These are phyloP conservation scores for Tapera naevia DNA, from an alignment of 2,797 vertebrate species.

Conservation along the genomic window DNA sequence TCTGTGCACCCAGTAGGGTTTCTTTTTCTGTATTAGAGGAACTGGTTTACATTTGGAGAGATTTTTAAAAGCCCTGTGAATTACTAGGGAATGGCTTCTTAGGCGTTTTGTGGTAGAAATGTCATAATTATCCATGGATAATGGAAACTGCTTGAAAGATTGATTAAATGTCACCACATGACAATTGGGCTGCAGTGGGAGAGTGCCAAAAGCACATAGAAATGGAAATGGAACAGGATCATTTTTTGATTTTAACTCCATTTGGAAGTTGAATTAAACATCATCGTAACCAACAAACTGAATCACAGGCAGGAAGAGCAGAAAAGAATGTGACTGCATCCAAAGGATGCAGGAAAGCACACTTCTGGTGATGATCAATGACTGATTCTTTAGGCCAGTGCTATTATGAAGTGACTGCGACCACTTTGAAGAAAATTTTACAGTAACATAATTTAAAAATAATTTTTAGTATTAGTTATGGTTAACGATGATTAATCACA, in stretches of 20 bases:
- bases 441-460: not conserved
- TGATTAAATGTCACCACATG: not conserved
- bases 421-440: conserved; percentile 15
- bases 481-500: not conserved
- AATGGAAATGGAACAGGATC: not conserved
- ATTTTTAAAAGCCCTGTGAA: not conserved
- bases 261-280: not conserved
- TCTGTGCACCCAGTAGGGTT: not conserved
- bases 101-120: not conserved
- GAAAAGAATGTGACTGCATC: not conserved
- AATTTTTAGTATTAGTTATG: not conserved
- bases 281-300: not conserved
- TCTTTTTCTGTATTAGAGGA: not conserved
- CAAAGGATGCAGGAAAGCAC: not conserved
- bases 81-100: not conserved
- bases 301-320: not conserved
- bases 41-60: not conserved
- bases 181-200: not conserved
- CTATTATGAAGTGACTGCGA: not conserved
- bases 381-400: conserved; percentile 11
- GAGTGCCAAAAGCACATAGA: not conserved
- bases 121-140: not conserved
- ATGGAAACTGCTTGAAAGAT: not conserved
- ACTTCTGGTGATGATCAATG: not conserved
- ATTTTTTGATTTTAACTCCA: not conserved